phyloP scores from a whole-genome alignment of 1,140 invertebrate genomes.

The Streblospio benedicti region DNA sequence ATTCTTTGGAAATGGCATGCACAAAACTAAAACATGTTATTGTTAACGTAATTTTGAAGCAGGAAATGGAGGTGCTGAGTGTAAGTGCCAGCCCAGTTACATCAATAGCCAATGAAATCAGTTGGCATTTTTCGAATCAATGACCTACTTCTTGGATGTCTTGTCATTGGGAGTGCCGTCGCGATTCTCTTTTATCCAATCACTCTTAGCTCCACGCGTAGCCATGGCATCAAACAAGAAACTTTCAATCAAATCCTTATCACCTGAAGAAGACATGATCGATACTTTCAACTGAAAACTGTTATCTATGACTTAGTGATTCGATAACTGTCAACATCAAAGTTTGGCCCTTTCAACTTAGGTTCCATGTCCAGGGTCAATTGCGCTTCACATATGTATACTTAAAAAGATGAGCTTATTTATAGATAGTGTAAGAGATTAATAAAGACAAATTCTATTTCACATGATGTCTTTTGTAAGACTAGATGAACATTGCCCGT shows the following conservation, averaged over 20 bases:
- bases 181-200: conserved; percentile 17
- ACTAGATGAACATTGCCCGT: no score
- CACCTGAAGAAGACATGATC: conserved; percentile 4
- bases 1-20: no score
- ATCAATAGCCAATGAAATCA: neutral
- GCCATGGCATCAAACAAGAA: conserved; percentile 13
- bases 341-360: no score
- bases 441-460: no score
- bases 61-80: neutral
- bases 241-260: conserved; percentile 13
- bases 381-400: no score
- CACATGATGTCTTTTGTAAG: no score
- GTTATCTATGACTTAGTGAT: neutral
- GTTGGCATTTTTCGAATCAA: neutral
- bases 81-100: neutral
- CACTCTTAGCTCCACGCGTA: conserved; percentile 10
- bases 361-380: no score
- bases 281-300: neutral
- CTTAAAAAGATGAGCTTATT: no score
- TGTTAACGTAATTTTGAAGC: neutral
- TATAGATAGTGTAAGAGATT: no score
- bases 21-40: no score
- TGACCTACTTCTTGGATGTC: conserved; percentile 1
- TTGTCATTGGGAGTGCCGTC: conserved; percentile 13
- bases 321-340: no score